These are phyloP conservation scores for Anaspis maculata DNA, from an alignment of 2,888 invertebrate genomes.

Conservation along the genomic window DNA sequence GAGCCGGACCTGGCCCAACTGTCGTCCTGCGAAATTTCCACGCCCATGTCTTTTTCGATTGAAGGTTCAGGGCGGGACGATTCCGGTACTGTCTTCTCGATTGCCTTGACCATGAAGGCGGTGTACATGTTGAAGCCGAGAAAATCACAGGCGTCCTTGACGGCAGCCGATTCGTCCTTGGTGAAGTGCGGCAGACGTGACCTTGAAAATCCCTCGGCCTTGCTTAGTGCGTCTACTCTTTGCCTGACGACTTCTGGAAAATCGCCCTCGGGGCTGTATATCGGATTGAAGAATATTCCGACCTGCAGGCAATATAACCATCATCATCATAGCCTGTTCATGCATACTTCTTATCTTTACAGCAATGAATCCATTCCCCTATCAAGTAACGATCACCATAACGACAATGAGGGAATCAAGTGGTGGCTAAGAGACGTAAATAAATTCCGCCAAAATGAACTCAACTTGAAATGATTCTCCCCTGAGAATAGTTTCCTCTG, in stretches of 20 bases:
- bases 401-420: no score
- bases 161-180: constrained; percentile 13
- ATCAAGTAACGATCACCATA: no score
- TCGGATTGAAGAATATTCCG: constrained; percentile 20
- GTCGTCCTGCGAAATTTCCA: constrained; percentile 48
- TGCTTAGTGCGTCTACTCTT: constrained; percentile 17
- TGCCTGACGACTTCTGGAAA: constrained; percentile 21
- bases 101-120: constrained; percentile 15
- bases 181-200: constrained; percentile 19
- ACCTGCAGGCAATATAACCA: no score
- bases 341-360: no score
- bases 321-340: no score
- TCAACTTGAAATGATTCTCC: no score
- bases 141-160: constrained; percentile 21
- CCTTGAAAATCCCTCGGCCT: constrained; percentile 18
- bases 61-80: constrained; percentile 39
- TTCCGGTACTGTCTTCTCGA: no score
- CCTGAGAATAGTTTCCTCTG: no score
- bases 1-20: constrained; percentile 46
- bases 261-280: constrained; percentile 23
- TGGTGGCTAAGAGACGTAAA: no score
- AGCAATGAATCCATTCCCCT: no score
- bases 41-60: constrained; percentile 54
- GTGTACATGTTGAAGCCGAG: constrained; percentile 20
- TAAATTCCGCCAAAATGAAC: no score